Base-by-base conservation (phyloP, 2,888 invertebrate genomes). In the Cephalotes varians region DNA sequence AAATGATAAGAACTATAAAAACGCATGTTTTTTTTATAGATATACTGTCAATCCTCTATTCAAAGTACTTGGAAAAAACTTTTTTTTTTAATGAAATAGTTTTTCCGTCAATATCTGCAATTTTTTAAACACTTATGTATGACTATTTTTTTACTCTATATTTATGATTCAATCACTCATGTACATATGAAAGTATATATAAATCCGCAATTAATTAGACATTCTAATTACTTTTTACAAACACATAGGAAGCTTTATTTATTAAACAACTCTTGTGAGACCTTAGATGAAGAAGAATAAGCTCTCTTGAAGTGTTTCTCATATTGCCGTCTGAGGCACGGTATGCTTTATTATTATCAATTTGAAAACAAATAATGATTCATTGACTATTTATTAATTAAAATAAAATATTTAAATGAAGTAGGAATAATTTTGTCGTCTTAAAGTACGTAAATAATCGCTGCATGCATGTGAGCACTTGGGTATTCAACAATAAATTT, bases 341-440 rank as follows among this genome's bases (percentile, higher is more conserved):
- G 21, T 49, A n/a, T 34, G 15, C 28, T 54, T 67, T 12, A 1
- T 54, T 67, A 77, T 67, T 54, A 56, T 6, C 12, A 56, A 12
- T 67, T 34, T 65, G 21, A 28, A 77, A 67, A 40, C 21, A 67
- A 64, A 21, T 77, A 76, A 76, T 51, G n/a, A 69, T 47, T 10
- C 2, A 21, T 4, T 5, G 12, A 2, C 21, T 69, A 21, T 12
- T 12, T 69, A 12, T 44, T 65, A 76, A 76, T 76, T 56, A 69
- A 69, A 44, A 12, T 47, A 12, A n/a, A n/a, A n/a, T n/a, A n/a
- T n/a, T n/a, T n/a, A n/a, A 58, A 77, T 56, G 0, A 58, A 56
- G 12, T 47, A 18, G 9, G 12, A 25, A 15, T n/a, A 25, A 56
- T 69, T 44, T 47, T 65, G 12, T 76, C 9, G 10, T 47, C 40